Conservation (phyloP, 2,797 vertebrate species). For the Brachyalestes nurse region DNA sequence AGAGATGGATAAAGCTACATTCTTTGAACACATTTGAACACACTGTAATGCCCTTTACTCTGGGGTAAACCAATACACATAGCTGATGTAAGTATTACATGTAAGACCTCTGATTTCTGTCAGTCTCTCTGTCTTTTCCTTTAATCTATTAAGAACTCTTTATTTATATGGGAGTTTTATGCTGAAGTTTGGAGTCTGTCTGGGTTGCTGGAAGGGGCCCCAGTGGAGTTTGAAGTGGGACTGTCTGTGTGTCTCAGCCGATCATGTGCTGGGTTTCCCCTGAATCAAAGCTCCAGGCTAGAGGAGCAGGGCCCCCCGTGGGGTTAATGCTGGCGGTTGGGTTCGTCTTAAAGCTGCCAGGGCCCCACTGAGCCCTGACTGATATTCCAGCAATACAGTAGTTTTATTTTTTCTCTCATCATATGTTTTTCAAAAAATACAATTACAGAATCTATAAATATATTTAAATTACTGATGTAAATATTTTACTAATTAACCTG, state of each 20-base stretch:
- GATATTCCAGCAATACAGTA: background rate
- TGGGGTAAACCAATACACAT: background rate
- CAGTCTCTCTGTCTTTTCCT: background rate
- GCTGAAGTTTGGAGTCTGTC: conserved; percentile 1
- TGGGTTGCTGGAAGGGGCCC: conserved; percentile 1
- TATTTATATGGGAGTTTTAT: background rate
- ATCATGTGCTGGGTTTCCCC: conserved; percentile 55
- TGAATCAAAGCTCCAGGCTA: conserved; percentile 69
- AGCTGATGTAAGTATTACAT: conserved; percentile 15
- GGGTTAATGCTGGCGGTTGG: conserved; percentile 65
- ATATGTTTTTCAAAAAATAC: no score
- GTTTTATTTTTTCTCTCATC: background rate
- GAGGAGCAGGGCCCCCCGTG: conserved; percentile 61
- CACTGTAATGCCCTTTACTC: background rate
- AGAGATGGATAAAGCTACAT: background rate
- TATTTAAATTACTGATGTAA: no score
- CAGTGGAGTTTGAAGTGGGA: background rate
- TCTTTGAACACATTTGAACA: background rate
- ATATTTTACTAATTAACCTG: no score
- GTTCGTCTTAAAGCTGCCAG: conserved; percentile 69
- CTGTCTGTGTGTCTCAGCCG: conserved; percentile 13
- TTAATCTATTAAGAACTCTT: conserved; percentile 5
- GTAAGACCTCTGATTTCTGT: background rate
- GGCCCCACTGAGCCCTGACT: background rate
- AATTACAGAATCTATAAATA: no score